Evolutionary conservation across 2,113 vertebrate species (phyloP).

Genomic region (Xiphophorus maculatus): DNA sequence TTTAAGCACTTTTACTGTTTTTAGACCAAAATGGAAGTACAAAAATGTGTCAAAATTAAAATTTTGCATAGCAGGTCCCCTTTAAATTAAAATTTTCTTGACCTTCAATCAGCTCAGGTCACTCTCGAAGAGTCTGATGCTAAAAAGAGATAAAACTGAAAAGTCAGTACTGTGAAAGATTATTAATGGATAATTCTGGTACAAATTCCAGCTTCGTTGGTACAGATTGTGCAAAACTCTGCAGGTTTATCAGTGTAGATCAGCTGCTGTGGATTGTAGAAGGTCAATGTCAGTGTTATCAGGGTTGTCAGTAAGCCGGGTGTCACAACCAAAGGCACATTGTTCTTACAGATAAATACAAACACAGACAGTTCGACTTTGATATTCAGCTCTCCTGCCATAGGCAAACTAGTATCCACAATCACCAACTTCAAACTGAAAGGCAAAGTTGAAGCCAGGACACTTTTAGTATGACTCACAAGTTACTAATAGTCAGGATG

Average conservation of each 20-base stretch:
- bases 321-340: conserved; percentile 20
- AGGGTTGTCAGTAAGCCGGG: conserved; percentile 22
- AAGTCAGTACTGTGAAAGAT: background rate
- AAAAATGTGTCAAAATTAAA: too few relatives aligned
- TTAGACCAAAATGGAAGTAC: too few relatives aligned
- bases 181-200: conserved; percentile 1
- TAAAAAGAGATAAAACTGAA: background rate
- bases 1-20: too few relatives aligned
- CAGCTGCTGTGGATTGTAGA: background rate
- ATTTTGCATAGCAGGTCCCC: too few relatives aligned
- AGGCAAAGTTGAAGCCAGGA: background rate
- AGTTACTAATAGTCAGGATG: background rate
- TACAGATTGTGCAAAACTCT: background rate
- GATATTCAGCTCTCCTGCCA: conserved; percentile 1
- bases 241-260: conserved; percentile 10
- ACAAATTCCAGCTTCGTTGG: background rate
- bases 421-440: conserved; percentile 10
- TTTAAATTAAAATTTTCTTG: background rate
- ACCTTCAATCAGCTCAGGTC: too few relatives aligned
- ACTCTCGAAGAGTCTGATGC: background rate
- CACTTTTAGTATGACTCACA: background rate
- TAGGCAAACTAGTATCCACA: conserved; percentile 14
- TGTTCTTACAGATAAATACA: conserved; percentile 13
- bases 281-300: conserved; percentile 45
- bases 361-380: conserved; percentile 52